Conservation (phyloP, 2,797 vertebrate genomes). For the Pseudocheirus occidentalis region DNA sequence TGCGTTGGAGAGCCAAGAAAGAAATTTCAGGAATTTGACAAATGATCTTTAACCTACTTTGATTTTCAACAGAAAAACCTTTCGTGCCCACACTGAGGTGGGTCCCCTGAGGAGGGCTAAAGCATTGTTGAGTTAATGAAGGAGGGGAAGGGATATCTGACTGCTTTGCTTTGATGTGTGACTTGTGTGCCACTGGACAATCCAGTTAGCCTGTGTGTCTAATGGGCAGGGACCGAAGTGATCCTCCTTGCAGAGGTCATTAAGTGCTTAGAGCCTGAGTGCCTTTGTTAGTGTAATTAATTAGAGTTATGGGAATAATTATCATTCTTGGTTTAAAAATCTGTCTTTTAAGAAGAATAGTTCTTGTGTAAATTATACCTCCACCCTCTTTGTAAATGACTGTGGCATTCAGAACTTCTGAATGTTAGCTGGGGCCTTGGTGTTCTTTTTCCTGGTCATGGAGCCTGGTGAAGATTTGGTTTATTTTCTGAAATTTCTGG, state of each 20-base stretch:
- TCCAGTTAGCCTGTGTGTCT: neutral
- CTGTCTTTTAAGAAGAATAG: slow-evolving; percentile 33
- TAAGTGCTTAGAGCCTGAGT: neutral
- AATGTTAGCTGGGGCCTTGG: neutral
- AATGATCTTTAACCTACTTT: slow-evolving; percentile 8
- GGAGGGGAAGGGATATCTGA: neutral
- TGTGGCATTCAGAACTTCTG: neutral
- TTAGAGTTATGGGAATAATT: slow-evolving; percentile 25
- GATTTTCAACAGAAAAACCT: slow-evolving; percentile 24
- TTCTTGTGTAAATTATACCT: slow-evolving; percentile 17
- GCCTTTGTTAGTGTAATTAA: slow-evolving; percentile 7
- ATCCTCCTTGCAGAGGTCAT: neutral
- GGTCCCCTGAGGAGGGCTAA: neutral
- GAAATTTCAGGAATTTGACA: neutral
- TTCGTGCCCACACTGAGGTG: neutral
- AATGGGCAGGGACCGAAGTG: neutral
- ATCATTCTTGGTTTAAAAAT: slow-evolving; percentile 46
- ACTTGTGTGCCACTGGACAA: neutral
- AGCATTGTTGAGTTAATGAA: neutral
- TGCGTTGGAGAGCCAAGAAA: neutral
- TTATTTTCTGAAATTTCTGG: neutral
- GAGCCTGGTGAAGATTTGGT: neutral
- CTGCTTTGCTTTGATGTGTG: neutral
- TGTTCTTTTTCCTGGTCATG: neutral
- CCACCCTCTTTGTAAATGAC: slow-evolving; percentile 20